phyloP scores from a whole-genome alignment of 2,888 invertebrate species.

The Chrysina gloriosa region DNA sequence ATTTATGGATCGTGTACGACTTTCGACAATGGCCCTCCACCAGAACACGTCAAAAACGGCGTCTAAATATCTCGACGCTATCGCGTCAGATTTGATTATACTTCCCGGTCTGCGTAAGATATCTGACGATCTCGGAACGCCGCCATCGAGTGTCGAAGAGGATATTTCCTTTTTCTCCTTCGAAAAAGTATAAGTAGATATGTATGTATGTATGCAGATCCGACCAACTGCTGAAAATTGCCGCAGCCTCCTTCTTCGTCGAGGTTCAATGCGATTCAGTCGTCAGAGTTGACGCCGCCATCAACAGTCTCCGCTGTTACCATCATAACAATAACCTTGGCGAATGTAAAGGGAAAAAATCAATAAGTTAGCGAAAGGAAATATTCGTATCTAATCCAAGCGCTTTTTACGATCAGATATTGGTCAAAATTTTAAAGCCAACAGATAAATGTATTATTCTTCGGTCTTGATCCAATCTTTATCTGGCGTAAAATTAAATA shows the following conservation, averaged over 20 bases:
- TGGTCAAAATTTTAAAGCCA: neutral
- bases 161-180: constrained; percentile 8
- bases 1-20: constrained; percentile 28
- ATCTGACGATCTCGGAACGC: neutral
- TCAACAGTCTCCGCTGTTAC: neutral
- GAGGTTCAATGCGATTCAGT: neutral
- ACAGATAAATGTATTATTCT: neutral
- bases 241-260: neutral
- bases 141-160: neutral
- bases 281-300: neutral
- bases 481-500: too few species aligned
- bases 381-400: neutral
- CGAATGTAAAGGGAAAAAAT: neutral
- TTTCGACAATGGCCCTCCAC: constrained; percentile 27
- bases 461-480: too few species aligned
- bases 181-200: constrained; percentile 14
- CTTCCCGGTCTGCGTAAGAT: constrained; percentile 4
- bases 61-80: constrained; percentile 20
- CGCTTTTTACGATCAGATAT: neutral
- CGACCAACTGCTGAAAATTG: neutral
- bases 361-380: neutral
- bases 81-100: constrained; percentile 28
- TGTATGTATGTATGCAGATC: constrained; percentile 10
- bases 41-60: constrained; percentile 24
- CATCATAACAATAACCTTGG: constrained; percentile 10